Percentiles rank a stretch among this genome's conserved stretches.
phyloP scores from a whole-genome alignment of 2,113 vertebrate species.

The Atlantisia rogersi region DNA sequence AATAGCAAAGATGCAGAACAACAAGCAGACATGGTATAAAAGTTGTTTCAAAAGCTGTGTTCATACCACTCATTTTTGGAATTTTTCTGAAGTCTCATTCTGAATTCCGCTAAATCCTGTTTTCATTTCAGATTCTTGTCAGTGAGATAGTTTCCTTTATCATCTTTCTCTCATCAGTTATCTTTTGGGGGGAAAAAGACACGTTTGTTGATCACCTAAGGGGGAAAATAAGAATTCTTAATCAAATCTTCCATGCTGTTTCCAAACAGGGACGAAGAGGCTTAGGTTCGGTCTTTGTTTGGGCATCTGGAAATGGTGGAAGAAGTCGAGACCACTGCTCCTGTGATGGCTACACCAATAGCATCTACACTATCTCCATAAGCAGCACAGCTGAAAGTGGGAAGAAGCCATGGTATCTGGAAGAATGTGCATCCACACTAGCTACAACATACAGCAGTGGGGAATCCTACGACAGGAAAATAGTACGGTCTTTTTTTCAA shows the following conservation, averaged over 20 bases:
- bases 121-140: constrained; percentile 3
- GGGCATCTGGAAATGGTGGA: constrained; percentile 97
- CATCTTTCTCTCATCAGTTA: neutral
- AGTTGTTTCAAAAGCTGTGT: neutral
- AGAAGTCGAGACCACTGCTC: constrained; percentile 97
- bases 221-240: neutral
- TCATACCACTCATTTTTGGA: neutral
- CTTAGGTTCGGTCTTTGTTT: constrained; percentile 95
- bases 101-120: neutral
- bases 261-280: constrained; percentile 89
- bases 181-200: rapidly evolving
- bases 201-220: neutral
- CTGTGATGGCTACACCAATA: constrained; percentile 98
- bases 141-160: neutral
- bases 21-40: neutral
- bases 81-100: neutral
- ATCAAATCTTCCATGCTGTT: constrained; percentile 13
- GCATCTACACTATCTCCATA: constrained; percentile 98
- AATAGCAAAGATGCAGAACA: neutral
- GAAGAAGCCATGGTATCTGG: constrained; percentile 97
- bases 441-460: constrained; percentile 99
- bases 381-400: constrained; percentile 98
- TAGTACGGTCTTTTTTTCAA: constrained; percentile 79
- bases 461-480: constrained; percentile 97
- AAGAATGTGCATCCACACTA: constrained; percentile 95